These are phyloP conservation scores for Latrodectus elegans DNA, from an alignment of 2,888 invertebrate species.

Conservation along the genomic window DNA sequence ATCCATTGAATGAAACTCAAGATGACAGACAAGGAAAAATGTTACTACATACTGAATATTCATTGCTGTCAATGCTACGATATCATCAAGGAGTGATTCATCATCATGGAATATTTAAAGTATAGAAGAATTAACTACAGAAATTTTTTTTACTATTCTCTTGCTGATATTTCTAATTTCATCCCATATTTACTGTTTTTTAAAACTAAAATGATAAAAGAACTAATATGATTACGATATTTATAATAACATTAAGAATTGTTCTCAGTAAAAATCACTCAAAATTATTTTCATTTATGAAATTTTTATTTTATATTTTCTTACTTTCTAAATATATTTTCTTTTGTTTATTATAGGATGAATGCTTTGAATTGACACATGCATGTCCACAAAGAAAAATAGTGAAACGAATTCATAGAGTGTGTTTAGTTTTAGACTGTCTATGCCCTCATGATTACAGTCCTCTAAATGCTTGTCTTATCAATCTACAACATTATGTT, in stretches of 20 bases:
- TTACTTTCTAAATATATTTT: too few relatives aligned
- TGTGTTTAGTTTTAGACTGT: slow-evolving; percentile 85
- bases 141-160: not conserved
- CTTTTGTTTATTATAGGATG: slow-evolving; percentile 78
- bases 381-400: not conserved
- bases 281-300: too few relatives aligned
- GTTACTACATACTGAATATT: slow-evolving; percentile 85
- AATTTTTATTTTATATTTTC: too few relatives aligned
- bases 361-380: slow-evolving; percentile 78
- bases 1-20: slow-evolving; percentile 80
- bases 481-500: slow-evolving; percentile 85
- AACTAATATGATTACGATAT: too few relatives aligned
- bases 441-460: slow-evolving; percentile 82
- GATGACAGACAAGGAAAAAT: slow-evolving; percentile 87
- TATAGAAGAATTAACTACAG: slow-evolving; percentile 72
- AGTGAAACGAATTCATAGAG: slow-evolving; percentile 74
- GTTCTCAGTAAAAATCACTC: too few relatives aligned
- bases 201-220: too few relatives aligned
- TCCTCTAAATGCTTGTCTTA: slow-evolving; percentile 76
- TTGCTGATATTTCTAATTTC: too few relatives aligned
- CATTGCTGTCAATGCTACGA: slow-evolving; percentile 82
- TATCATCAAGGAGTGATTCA: slow-evolving; percentile 84
- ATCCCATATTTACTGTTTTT: too few relatives aligned
- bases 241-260: too few relatives aligned
- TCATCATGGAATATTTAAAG: slow-evolving; percentile 86